Evolutionary conservation across 2,113 vertebrate species (phyloP).

Genomic region (Nothocercus nigrocapillus): DNA sequence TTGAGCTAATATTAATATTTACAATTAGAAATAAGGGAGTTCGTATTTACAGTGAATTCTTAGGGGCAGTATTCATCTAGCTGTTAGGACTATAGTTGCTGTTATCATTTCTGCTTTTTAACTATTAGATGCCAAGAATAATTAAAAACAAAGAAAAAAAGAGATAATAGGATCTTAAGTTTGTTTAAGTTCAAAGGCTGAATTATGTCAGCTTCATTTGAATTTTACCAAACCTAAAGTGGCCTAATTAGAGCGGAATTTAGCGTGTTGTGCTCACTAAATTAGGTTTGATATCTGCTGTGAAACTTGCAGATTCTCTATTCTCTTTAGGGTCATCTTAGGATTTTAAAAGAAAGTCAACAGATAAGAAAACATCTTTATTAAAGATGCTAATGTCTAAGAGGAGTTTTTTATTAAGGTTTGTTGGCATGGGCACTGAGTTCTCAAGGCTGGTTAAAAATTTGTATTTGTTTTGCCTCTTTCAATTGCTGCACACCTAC

Average conservation of each 20-base stretch:
- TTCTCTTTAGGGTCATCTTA: not conserved
- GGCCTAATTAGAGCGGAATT: not conserved
- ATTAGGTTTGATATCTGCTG: not conserved
- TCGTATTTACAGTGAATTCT: not conserved
- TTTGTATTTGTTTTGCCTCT: not conserved
- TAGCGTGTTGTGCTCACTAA: not conserved
- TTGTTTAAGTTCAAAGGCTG: not conserved
- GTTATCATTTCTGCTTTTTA: not conserved
- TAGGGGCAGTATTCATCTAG: not conserved
- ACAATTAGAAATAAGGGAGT: constrained; percentile 28
- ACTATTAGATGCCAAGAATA: not conserved
- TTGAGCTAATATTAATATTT: constrained; percentile 59
- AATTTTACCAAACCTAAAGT: not conserved
- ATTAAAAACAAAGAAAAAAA: not conserved
- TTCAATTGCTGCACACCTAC: accelerated
- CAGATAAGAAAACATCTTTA: not conserved
- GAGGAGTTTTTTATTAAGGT: not conserved
- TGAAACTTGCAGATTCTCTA: not conserved
- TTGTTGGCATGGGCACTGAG: not conserved
- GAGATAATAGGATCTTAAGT: not conserved
- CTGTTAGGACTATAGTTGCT: not conserved
- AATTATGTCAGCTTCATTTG: not conserved
- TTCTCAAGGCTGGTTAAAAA: not conserved
- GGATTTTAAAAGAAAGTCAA: not conserved
- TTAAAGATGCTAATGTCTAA: not conserved